Base-by-base conservation (phyloP, 2,113 vertebrate species). In the Lepus americanus region DNA sequence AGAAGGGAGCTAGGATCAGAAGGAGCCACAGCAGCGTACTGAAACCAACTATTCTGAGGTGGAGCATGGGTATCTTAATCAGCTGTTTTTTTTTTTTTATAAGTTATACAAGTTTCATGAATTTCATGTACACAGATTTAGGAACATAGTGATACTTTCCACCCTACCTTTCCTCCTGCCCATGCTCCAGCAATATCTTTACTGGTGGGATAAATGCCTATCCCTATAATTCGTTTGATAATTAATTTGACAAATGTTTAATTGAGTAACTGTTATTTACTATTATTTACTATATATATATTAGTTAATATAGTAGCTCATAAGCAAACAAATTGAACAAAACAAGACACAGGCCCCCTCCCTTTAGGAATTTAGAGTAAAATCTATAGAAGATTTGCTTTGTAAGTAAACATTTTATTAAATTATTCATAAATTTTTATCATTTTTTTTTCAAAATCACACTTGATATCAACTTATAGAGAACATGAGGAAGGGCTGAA, bases 401-500 rank as follows among this genome's bases (percentile, higher is more conserved):
- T 53, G 33, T 6, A 89, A 77, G 6, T 39, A 92, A 69, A 51
- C 11, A 76, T 67, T 73, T 87, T 73, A 92, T 63, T 87, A 89
- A 78, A 92, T 74, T 92, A 16, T 61, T 77, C 14, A 66, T 4
- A 76, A 79, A 82, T 53, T 16, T 36, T 66, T 53, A 27, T 61
- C 55, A 25, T 25, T 44, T 39, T 49, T 36, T 44, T 87, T 83
- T 59, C 13, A 66, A 77, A 84, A 59, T 82, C 3, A 64, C 25
- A 70, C 16, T 76, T 87, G 16, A 20, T 6, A 67, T 20, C 29
- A 73, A 55, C 9, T 80, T 72, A 91, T 9, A 12, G 10, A 95
- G 9, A 12, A 89, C 11, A 76, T 59, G 7, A 9, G 33, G 10
- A 86, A 67, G 5, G 3, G 0, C 1, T 90, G 1, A 39, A 49